Base-by-base conservation (phyloP, 2,888 invertebrate genomes). In the Saturnia pavonia region DNA sequence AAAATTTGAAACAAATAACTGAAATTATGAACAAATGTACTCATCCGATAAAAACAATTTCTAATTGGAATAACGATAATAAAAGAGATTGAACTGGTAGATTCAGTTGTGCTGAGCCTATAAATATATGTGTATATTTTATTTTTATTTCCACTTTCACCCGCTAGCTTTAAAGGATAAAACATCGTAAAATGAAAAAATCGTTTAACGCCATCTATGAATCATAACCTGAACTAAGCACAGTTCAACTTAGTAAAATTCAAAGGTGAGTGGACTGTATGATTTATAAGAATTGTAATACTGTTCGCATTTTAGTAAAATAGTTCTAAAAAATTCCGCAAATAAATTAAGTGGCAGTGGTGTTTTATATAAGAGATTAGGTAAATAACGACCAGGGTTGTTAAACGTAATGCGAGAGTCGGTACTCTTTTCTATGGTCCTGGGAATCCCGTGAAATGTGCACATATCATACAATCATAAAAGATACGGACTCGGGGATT, bases 201-300 rank as follows among this genome's bases (percentile, higher is more conserved):
- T 14, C 34, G 25, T 14, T 34, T 25, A 71, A 14, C 75, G 77
- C 77, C 78, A 77, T 77, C 78, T 79, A 72, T 34, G 40, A 7
- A 34, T 12, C 40, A 71, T 1, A 7, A 43, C 1, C 22, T 4
- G 70, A 76, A 78, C 75, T 63, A 74, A 42, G 45, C 40, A 57
- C 54, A 70, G 66, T 68, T 19, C 48, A 48, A 54, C 27, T 66
- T 57, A 69, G 72, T 71, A 72, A 74, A 72, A 74, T 69, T 71
- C 51, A 74, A 74, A 74, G 75, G 72, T 16, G 27, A 69, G 57
- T n/a, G 67, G 73, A 70, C 73, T 74, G 72, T 70, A 73, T 72
- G 67, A 42, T 65, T 63, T 14, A 63, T 68, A 19, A 57, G 67
- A 51, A 51, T 51, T 70, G 43, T 60, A 65, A 72, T 51, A 51